A percentile compares a stretch with the other conserved stretches of the same genome.
Evolutionary conservation across 2,888 invertebrate genomes (phyloP).

Genomic region (Caenorhabditis sp.): DNA sequence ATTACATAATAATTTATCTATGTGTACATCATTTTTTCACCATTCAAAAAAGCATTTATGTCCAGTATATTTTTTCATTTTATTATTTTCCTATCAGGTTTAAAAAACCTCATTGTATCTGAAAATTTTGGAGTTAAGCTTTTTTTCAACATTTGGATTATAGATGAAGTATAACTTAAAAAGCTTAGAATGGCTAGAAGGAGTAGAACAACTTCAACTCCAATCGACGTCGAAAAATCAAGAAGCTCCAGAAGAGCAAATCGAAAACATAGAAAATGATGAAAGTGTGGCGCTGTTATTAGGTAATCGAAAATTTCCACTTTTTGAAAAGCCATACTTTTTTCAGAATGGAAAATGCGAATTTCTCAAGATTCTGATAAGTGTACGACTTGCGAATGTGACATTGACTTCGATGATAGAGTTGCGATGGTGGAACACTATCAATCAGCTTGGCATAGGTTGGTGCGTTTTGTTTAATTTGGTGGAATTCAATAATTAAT

Average conservation of each 20-base stretch:
- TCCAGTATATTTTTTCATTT: no score
- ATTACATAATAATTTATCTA: background rate
- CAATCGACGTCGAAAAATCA: constrained; percentile 9
- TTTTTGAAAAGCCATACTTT: no score
- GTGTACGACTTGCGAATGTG: constrained; percentile 39
- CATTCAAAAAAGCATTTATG: background rate
- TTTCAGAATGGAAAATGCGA: constrained; percentile 41
- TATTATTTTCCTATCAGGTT: background rate
- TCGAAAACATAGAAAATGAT: constrained; percentile 10
- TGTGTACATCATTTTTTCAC: background rate
- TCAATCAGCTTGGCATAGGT: constrained; percentile 40
- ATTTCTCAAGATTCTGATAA: constrained; percentile 33
- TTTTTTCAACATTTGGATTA: constrained; percentile 4
- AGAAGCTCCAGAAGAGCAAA: constrained; percentile 7
- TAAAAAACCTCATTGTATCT: background rate
- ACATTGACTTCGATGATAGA: constrained; percentile 38
- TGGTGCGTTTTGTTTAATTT: constrained; percentile 3
- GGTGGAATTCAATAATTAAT: background rate
- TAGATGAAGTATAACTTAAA: constrained; percentile 25
- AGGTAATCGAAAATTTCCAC: constrained; percentile 10
- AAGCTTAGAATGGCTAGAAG: constrained; percentile 30
- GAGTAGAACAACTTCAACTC: constrained; percentile 20
- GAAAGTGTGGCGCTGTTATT: constrained; percentile 27
- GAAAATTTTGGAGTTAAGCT: background rate
- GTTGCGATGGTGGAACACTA: constrained; percentile 42